Base-by-base conservation (phyloP, 37 sponge, comb jelly and placozoan genomes). In the Theonella swinhoei region DNA sequence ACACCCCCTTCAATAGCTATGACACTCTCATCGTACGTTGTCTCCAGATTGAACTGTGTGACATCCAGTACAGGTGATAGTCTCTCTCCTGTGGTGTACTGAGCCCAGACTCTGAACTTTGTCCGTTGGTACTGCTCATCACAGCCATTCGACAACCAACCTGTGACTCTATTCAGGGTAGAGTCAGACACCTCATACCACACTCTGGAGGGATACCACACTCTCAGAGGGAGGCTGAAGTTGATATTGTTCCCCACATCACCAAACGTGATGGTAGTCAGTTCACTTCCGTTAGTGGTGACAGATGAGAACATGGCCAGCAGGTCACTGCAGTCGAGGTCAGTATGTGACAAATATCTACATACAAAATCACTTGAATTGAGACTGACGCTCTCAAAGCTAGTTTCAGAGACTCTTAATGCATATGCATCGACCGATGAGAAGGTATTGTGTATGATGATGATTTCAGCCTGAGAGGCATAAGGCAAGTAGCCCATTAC, bases 221-320 rank as follows among this genome's bases (percentile, higher is more conserved):
- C 54, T 68, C 70, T 73, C 43, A 90, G 42, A 2, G 90, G 85
- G n/a, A 90, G 67, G 26, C 29, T 20, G 81, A 84, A 90, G 19
- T 28, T 47, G 14, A 14, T 17, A 47, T 14, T 47, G 14, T 7
- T 14, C 11, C 54, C 54, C n/a, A n/a, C n/a, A 47, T 47, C 54
- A 17, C 54, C 14, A 47, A 47, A 17, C 54, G 14, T 14, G 54
- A 47, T 47, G 54, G 11, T 47, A 17, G 54, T 47, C 54, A 17
- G 54, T 47, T 47, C 54, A 47, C 54, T 47, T 7, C 54, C 54
- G 11, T 14, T 7, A 47, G 54, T 47, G 7, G 54, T 47, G 7
- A 47, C 14, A 17, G 7, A 7, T 17, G 54, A 47, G 54, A 47
- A 47, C 14, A 17, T 7, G 14, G 54, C 14, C 11, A 47, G 14